Evolutionary conservation across 2,113 vertebrate species (phyloP).

Genomic region (Papio anubis): DNA sequence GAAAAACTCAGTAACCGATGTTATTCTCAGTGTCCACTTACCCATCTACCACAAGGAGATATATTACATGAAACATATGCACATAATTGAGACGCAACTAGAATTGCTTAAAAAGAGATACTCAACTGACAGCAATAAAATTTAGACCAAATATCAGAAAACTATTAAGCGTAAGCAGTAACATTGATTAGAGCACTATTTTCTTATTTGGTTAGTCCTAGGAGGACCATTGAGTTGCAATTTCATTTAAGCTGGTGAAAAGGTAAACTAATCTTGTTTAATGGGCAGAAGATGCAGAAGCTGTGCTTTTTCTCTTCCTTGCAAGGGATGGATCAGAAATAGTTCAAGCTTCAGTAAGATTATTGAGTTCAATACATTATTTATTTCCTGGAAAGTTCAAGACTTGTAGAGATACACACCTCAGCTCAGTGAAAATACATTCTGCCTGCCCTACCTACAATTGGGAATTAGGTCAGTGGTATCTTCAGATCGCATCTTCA

Average conservation of each 20-base stretch:
- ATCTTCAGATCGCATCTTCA: neutral
- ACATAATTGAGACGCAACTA: slow-evolving; percentile 65
- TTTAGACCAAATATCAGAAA: slow-evolving; percentile 76
- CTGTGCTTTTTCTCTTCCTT: neutral
- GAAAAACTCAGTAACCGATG: slow-evolving; percentile 58
- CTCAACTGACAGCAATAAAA: slow-evolving; percentile 71
- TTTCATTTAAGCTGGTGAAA: slow-evolving; percentile 64
- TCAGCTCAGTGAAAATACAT: neutral
- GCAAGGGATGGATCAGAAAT: neutral
- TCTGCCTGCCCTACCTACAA: neutral
- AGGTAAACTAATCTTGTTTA: slow-evolving; percentile 59
- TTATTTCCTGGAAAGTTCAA: slow-evolving; percentile 38
- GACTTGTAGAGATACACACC: neutral
- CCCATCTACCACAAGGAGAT: slow-evolving; percentile 57
- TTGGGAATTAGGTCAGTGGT: neutral
- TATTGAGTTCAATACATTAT: neutral
- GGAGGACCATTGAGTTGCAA: slow-evolving; percentile 55
- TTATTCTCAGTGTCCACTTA: slow-evolving; percentile 36
- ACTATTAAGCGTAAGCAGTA: slow-evolving; percentile 64
- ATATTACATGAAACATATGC: slow-evolving; percentile 66
- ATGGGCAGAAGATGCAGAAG: slow-evolving; percentile 45
- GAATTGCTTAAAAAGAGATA: slow-evolving; percentile 64
- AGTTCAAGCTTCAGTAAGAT: neutral
- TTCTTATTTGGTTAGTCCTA: slow-evolving; percentile 65
- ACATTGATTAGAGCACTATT: slow-evolving; percentile 62